A percentile compares a stretch with the other conserved stretches of the same genome.
Conservation (phyloP, 2,113 vertebrate genomes). For the Ailuropoda melanoleuca region DNA sequence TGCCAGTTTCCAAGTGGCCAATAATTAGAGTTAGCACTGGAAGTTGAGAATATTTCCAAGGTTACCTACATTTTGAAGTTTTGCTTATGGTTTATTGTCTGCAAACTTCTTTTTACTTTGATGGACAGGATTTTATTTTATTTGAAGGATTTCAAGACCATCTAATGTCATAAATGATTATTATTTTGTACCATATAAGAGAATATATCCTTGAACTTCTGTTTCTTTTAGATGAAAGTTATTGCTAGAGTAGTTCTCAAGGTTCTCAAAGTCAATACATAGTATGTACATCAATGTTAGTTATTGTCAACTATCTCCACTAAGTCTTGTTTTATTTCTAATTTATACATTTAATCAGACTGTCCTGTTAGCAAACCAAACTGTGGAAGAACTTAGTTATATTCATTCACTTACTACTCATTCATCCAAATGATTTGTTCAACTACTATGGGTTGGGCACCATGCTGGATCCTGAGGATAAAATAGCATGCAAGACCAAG, state of each 20-base stretch:
- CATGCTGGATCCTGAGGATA: background rate
- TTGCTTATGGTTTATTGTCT: conserved; percentile 26
- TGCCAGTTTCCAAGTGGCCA: background rate
- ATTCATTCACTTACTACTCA: background rate
- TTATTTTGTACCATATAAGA: conserved; percentile 1
- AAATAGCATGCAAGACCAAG: background rate
- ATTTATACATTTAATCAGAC: background rate
- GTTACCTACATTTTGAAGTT: background rate
- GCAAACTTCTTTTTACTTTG: background rate
- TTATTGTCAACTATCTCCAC: background rate
- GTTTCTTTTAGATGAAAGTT: conserved; percentile 8
- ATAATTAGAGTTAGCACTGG: background rate
- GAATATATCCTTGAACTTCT: background rate
- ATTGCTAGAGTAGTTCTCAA: background rate
- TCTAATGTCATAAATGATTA: background rate
- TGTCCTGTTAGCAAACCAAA: background rate
- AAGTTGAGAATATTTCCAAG: conserved; percentile 6
- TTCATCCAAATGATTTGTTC: background rate
- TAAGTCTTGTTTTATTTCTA: background rate
- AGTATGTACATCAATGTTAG: background rate
- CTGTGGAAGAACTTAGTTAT: background rate
- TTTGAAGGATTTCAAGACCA: background rate
- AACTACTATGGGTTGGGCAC: background rate
- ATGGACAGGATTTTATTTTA: background rate
- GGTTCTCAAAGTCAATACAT: background rate